These are phyloP conservation scores for Dione vanillae DNA, from an alignment of 2,888 invertebrate species.

Conservation along the genomic window DNA sequence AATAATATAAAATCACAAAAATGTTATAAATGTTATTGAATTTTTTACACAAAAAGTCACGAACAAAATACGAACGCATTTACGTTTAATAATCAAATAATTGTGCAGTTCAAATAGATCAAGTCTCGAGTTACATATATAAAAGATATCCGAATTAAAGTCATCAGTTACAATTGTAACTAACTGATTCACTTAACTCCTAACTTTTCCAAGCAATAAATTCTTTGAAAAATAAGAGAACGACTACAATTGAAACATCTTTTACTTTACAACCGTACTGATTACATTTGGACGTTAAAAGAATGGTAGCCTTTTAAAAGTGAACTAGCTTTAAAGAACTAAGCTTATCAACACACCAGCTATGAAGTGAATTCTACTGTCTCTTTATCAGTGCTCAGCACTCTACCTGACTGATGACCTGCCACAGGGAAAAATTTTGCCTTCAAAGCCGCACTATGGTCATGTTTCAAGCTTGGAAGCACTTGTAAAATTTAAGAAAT, in stretches of 20 bases:
- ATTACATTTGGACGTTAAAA: slow-evolving; percentile 31
- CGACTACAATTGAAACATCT: slow-evolving; percentile 18
- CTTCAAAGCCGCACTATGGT: slow-evolving; percentile 43
- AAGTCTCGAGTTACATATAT: background rate
- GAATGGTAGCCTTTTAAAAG: slow-evolving; percentile 32
- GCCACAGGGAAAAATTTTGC: slow-evolving; percentile 44
- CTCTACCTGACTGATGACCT: slow-evolving; percentile 51
- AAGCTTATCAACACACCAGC: slow-evolving; percentile 48
- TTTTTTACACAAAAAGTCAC: no score
- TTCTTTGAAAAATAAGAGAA: slow-evolving; percentile 17
- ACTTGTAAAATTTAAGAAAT: slow-evolving; percentile 29
- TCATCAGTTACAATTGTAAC: slow-evolving; percentile 1
- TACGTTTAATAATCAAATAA: no score
- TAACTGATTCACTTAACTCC: slow-evolving; percentile 14
- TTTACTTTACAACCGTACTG: slow-evolving; percentile 33
- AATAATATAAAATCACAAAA: no score
- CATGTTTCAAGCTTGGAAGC: slow-evolving; percentile 39
- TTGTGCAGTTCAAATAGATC: background rate
- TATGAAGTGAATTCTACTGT: slow-evolving; percentile 48
- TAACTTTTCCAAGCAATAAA: slow-evolving; percentile 13
- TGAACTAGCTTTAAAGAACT: slow-evolving; percentile 35
- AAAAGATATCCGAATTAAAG: background rate
- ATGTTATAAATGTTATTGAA: no score
- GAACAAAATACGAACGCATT: no score
- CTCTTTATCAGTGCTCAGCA: slow-evolving; percentile 46